A percentile compares a stretch with the other conserved stretches of the same genome.
phyloP scores from a whole-genome alignment of 2,888 invertebrate genomes.

The Nomada ferruginata region DNA sequence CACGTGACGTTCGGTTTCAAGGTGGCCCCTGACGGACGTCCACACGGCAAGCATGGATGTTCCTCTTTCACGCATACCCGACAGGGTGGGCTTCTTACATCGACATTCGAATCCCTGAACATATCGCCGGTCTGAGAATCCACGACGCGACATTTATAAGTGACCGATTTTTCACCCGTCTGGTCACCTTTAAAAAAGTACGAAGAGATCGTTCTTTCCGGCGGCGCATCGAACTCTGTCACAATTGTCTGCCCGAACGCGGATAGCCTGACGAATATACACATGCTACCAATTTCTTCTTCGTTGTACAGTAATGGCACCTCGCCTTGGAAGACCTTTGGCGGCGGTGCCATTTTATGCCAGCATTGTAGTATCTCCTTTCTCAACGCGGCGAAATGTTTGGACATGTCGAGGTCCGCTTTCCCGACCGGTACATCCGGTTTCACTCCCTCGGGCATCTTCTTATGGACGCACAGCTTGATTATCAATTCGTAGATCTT shows the following conservation, averaged over 20 bases:
- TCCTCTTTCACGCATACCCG: constrained; percentile 59
- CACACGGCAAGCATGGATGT: constrained; percentile 70
- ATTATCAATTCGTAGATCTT: constrained; percentile 86
- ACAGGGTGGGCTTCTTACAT: constrained; percentile 42
- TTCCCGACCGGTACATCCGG: constrained; percentile 87
- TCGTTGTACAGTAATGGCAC: constrained; percentile 83
- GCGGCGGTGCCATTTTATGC: constrained; percentile 67
- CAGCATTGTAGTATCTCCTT: constrained; percentile 82
- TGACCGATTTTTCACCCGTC: constrained; percentile 48
- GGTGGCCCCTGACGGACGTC: constrained; percentile 13
- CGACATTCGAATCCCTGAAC: constrained; percentile 56
- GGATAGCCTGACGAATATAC: constrained; percentile 87
- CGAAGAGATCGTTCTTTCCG: constrained; percentile 40
- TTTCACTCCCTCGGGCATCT: constrained; percentile 86
- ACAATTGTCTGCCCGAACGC: constrained; percentile 88
- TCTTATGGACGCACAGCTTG: constrained; percentile 86
- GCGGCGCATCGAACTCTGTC: constrained; percentile 85
- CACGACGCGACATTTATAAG: constrained; percentile 75
- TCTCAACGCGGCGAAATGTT: constrained; percentile 87
- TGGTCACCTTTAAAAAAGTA: constrained; percentile 74
- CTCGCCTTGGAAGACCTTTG: constrained; percentile 87
- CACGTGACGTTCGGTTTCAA: constrained; percentile 29
- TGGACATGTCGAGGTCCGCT: constrained; percentile 87
- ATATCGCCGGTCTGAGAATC: constrained; percentile 62
- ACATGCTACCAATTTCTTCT: constrained; percentile 85